A percentile compares a stretch with the other conserved stretches of the same genome.
Conservation (phyloP, 2,888 invertebrate species). For the Congeria kusceri region DNA sequence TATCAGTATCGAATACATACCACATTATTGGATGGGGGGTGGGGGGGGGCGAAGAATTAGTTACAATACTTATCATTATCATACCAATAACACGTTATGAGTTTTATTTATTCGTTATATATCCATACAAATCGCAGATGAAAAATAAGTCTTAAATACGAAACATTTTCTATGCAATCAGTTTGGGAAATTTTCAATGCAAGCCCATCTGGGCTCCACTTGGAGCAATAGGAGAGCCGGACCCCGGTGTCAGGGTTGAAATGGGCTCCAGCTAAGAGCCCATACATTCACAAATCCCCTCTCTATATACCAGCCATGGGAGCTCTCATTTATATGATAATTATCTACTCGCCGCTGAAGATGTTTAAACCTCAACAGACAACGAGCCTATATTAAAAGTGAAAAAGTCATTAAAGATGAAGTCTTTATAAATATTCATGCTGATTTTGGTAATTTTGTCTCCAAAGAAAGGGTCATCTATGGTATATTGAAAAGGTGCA, state of each 20-base stretch:
- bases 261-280: constrained; percentile 46
- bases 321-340: constrained; percentile 65
- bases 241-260: constrained; percentile 51
- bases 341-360: constrained; percentile 53
- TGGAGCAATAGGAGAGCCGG: constrained; percentile 19
- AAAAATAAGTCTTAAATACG: too few species aligned
- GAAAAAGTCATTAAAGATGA: constrained; percentile 60
- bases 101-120: too few species aligned
- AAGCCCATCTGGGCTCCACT: constrained; percentile 16
- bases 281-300: constrained; percentile 48
- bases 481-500: constrained; percentile 42
- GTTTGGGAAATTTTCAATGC: not conserved
- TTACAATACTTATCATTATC: too few species aligned
- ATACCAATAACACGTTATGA: too few species aligned
- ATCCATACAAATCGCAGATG: too few species aligned
- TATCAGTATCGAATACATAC: too few species aligned
- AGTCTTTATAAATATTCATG: constrained; percentile 60
- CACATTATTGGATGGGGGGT: too few species aligned
- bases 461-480: constrained; percentile 42
- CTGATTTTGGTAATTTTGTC: constrained; percentile 56
- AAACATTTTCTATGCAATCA: not conserved
- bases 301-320: constrained; percentile 40
- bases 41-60: too few species aligned
- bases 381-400: constrained; percentile 55
- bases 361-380: constrained; percentile 39